These are phyloP conservation scores for Erythrolamprus reginae DNA, from an alignment of 2,113 vertebrate species.

Conservation along the genomic window DNA sequence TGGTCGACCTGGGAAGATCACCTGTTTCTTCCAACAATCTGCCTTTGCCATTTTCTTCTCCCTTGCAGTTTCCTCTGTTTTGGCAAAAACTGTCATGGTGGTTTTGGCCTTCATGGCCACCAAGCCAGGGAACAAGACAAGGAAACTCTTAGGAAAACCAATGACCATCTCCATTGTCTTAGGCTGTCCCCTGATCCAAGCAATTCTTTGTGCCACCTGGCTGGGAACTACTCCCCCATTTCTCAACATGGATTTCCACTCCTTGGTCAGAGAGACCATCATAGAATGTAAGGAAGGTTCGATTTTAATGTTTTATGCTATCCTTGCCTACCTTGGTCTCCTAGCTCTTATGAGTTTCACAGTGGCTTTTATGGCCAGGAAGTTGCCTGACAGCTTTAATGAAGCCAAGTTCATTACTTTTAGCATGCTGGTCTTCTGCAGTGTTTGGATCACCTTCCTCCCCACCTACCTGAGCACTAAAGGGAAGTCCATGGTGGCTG, in stretches of 20 bases:
- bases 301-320: background rate
- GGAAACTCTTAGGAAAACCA: background rate
- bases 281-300: background rate
- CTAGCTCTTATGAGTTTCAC: background rate
- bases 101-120: background rate
- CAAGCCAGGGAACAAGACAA: background rate
- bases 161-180: background rate
- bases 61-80: background rate
- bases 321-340: background rate
- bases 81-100: background rate
- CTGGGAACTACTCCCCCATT: background rate
- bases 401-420: too few relatives aligned
- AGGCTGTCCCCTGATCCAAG: background rate
- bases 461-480: too few relatives aligned
- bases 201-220: background rate
- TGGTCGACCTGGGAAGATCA: fast-evolving
- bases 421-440: too few relatives aligned
- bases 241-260: background rate
- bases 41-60: background rate
- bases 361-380: background rate
- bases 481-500: background rate
- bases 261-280: background rate
- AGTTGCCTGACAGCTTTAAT: background rate
- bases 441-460: too few relatives aligned
- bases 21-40: background rate